A percentile compares a stretch with the other conserved stretches of the same genome.
Conservation (phyloP, 2,797 vertebrate genomes). For the Oryzias dopingdopingensis region DNA sequence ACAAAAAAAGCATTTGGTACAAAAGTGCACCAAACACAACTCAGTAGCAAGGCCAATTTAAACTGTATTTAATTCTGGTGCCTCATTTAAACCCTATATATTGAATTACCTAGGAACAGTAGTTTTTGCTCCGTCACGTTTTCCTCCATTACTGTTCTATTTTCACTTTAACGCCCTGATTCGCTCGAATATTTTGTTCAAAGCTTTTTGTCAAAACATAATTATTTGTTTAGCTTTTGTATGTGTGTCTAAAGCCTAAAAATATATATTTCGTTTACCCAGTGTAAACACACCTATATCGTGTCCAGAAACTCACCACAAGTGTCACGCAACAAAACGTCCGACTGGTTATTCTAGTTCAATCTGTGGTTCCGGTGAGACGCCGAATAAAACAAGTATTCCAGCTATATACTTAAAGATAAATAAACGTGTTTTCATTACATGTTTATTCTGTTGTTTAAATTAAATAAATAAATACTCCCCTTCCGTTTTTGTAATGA, state of each 20-base stretch:
- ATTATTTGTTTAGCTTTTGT: neutral
- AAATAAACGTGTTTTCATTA: neutral
- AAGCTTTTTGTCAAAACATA: neutral
- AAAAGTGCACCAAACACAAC: neutral
- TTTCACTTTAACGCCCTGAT: neutral
- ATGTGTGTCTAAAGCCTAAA: neutral
- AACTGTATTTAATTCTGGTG: neutral
- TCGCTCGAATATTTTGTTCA: neutral
- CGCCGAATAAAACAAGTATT: neutral
- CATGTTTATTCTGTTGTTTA: too few species aligned
- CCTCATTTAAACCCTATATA: neutral
- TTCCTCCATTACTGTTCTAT: neutral
- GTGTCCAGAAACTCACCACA: constrained; percentile 2
- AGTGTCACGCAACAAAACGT: constrained; percentile 20
- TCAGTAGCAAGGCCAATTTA: neutral
- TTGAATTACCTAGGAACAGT: constrained; percentile 51
- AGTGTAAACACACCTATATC: neutral
- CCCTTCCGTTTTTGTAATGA: too few species aligned
- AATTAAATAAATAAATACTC: too few species aligned
- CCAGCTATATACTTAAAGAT: neutral
- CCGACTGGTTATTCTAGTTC: constrained; percentile 26
- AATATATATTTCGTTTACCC: neutral
- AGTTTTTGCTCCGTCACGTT: constrained; percentile 55
- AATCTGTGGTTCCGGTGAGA: constrained; percentile 34
- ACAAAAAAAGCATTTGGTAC: too few species aligned